Conservation (phyloP, 2,113 vertebrate species). For the Halcyon senegalensis region DNA sequence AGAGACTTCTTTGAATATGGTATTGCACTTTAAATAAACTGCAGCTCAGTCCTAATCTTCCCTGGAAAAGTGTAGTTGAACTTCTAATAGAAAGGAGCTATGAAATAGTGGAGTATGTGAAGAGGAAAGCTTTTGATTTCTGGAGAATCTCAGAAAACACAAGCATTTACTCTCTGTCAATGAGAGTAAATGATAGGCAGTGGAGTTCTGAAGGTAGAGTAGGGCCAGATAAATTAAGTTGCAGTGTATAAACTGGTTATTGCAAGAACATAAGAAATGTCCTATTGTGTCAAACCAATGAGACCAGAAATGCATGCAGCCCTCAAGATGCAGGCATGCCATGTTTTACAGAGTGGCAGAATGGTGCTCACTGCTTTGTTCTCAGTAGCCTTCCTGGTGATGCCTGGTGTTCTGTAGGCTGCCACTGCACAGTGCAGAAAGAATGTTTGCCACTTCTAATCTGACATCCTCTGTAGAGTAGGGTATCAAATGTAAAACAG, state of each 20-base stretch:
- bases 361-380: not conserved
- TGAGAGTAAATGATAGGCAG: not conserved
- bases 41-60: not conserved
- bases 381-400: not conserved
- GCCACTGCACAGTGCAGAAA: not conserved
- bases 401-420: not conserved
- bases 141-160: not conserved
- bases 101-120: not conserved
- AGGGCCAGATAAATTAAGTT: not conserved
- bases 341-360: not conserved
- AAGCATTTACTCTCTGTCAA: not conserved
- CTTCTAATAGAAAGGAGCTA: not conserved
- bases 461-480: not conserved
- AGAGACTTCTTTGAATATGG: not conserved
- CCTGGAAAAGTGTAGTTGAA: not conserved
- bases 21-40: not conserved
- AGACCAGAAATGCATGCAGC: not conserved
- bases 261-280: not conserved
- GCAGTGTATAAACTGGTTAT: not conserved
- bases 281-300: not conserved
- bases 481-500: not conserved
- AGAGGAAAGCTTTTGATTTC: not conserved
- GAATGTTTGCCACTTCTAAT: not conserved
- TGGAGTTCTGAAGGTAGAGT: not conserved
- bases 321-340: not conserved